A percentile compares a stretch with the other conserved stretches of the same genome.
phyloP scores from a whole-genome alignment of 1,140 invertebrate genomes.

The Magallana gigas region DNA sequence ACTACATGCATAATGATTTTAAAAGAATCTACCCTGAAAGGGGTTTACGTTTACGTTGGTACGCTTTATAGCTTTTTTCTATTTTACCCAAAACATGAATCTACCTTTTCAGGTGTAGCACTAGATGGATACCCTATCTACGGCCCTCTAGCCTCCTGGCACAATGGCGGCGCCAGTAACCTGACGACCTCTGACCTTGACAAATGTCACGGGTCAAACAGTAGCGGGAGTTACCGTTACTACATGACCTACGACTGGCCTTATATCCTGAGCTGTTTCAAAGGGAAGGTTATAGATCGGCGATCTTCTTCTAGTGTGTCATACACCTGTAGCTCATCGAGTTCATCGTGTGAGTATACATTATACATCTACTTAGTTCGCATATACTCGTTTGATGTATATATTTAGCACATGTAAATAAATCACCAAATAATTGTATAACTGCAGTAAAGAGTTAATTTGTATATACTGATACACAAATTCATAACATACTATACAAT shows the following conservation, averaged over 20 bases:
- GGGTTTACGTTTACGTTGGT: too few relatives aligned
- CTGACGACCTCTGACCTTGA: slow-evolving; percentile 47
- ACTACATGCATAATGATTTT: too few relatives aligned
- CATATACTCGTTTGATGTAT: too few relatives aligned
- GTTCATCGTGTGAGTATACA: neutral
- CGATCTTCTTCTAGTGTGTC: neutral
- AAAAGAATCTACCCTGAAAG: too few relatives aligned
- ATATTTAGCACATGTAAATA: too few relatives aligned
- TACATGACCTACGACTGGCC: slow-evolving; percentile 47
- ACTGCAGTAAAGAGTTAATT: too few relatives aligned
- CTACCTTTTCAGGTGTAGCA: slow-evolving; percentile 28
- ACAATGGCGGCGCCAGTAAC: neutral
- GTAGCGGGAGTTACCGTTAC: slow-evolving; percentile 48
- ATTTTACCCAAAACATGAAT: too few relatives aligned
- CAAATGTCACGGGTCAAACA: slow-evolving; percentile 47
- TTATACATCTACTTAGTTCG: neutral
- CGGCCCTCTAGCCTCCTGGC: slow-evolving; percentile 36
- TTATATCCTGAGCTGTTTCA: slow-evolving; percentile 48
- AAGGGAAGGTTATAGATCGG: slow-evolving; percentile 35
- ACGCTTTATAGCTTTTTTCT: too few relatives aligned
- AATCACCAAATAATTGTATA: too few relatives aligned
- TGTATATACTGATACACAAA: too few relatives aligned
- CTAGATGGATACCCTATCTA: slow-evolving; percentile 53
- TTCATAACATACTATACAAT: too few relatives aligned
- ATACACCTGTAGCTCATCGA: neutral